A percentile compares a stretch with the other conserved stretches of the same genome.
Evolutionary conservation across 2,797 vertebrate species (phyloP).

Genomic region (Lophotriccus pileatus): DNA sequence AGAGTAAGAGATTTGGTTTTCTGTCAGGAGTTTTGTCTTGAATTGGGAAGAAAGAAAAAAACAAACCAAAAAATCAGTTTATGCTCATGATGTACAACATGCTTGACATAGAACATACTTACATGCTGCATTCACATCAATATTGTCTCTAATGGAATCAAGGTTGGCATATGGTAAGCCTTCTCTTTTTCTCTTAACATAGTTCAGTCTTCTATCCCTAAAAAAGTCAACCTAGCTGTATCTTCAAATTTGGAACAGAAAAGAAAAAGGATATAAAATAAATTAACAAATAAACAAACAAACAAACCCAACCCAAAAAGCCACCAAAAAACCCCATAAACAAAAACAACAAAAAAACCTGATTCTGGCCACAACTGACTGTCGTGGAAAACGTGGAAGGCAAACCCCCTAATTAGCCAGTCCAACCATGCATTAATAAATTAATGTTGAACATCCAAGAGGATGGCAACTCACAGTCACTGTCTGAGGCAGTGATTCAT

Average conservation of each 20-base stretch:
- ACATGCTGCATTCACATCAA: background rate
- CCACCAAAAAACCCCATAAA: background rate
- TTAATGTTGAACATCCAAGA: constrained; percentile 59
- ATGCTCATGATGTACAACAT: background rate
- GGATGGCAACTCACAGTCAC: constrained; percentile 21
- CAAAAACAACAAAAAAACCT: background rate
- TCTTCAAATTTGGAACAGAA: background rate
- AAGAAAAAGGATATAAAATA: background rate
- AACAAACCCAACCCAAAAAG: background rate
- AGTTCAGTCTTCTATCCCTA: background rate
- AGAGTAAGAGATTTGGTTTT: background rate
- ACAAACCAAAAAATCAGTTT: background rate
- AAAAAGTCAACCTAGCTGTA: background rate
- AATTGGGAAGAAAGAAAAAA: background rate
- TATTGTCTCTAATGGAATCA: background rate
- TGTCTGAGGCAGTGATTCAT: constrained; percentile 33
- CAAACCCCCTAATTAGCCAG: constrained; percentile 56
- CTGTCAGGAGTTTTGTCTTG: background rate
- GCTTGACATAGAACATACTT: background rate
- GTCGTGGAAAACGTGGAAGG: constrained; percentile 49
- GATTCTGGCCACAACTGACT: constrained; percentile 46
- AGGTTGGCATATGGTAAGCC: background rate
- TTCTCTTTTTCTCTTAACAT: background rate
- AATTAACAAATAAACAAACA: background rate
- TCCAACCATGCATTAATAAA: constrained; percentile 63